These are phyloP conservation scores for Entomyzon cyanotis DNA, from an alignment of 2,113 vertebrate species.

Conservation along the genomic window DNA sequence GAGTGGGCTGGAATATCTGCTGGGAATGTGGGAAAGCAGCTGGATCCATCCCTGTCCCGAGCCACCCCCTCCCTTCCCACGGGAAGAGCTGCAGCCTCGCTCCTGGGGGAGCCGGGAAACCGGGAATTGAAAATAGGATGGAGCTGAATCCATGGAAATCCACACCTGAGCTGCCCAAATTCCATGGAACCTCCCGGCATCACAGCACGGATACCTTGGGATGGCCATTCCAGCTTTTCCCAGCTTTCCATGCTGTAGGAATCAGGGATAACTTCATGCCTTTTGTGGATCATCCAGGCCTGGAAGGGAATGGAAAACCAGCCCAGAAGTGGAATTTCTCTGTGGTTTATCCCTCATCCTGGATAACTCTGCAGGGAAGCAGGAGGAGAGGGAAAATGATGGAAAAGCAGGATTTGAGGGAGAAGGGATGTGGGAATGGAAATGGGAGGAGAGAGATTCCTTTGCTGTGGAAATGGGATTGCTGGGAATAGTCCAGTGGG, in stretches of 20 bases:
- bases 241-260: not conserved
- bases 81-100: not conserved
- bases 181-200: not conserved
- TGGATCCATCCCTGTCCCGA: not conserved
- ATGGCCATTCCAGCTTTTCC: not conserved
- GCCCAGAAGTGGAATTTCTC: not conserved
- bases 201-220: not conserved
- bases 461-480: not conserved
- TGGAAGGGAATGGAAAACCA: not conserved
- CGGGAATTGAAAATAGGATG: not conserved
- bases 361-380: not conserved
- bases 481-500: not conserved
- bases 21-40: not conserved
- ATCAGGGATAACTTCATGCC: not conserved
- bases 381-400: not conserved
- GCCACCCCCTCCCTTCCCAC: conserved; percentile 20
- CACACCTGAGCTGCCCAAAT: not conserved
- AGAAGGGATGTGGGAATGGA: not conserved
- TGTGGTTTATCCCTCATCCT: not conserved
- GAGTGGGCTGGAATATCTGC: not conserved
- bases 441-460: not conserved
- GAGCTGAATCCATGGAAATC: not conserved
- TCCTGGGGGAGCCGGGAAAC: not conserved
- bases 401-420: not conserved
- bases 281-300: not conserved